Percentiles rank a stretch among this genome's conserved stretches.
Conservation (phyloP, 2,797 vertebrate species). For the Lophura swinhoii region DNA sequence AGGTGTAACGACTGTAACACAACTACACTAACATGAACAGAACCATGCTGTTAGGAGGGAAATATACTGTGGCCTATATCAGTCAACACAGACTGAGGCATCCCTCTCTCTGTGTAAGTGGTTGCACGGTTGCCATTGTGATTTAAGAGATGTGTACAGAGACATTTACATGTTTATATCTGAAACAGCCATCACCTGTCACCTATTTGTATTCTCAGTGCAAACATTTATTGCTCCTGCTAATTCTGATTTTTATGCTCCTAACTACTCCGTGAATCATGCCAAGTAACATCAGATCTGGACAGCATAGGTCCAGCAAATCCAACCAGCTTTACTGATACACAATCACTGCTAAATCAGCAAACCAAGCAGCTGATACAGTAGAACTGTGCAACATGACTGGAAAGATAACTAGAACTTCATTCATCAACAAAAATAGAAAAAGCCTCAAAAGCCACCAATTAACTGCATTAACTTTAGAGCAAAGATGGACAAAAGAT, state of each 20-base stretch:
- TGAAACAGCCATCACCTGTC: background rate
- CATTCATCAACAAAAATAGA: background rate
- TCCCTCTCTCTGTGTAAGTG: background rate
- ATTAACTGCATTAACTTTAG: background rate
- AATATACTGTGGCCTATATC: conserved; percentile 25
- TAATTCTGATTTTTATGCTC: background rate
- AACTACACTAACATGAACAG: background rate
- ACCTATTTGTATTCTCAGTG: background rate
- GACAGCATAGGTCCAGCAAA: background rate
- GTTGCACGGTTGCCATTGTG: background rate
- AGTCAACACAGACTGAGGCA: conserved; percentile 30
- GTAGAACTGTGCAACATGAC: background rate
- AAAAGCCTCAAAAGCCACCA: background rate
- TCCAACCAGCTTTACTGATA: background rate
- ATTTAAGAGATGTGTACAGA: background rate
- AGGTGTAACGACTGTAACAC: background rate
- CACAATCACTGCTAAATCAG: background rate
- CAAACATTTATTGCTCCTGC: background rate
- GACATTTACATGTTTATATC: background rate
- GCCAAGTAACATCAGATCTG: background rate
- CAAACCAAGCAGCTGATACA: background rate
- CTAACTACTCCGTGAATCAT: background rate
- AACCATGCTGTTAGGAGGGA: background rate
- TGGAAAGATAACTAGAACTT: background rate
- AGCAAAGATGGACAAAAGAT: background rate